Percentiles rank a stretch among this genome's conserved stretches.
These are phyloP conservation scores for Galerucella nymphaeae DNA, from an alignment of 2,888 invertebrate genomes.

Conservation along the genomic window DNA sequence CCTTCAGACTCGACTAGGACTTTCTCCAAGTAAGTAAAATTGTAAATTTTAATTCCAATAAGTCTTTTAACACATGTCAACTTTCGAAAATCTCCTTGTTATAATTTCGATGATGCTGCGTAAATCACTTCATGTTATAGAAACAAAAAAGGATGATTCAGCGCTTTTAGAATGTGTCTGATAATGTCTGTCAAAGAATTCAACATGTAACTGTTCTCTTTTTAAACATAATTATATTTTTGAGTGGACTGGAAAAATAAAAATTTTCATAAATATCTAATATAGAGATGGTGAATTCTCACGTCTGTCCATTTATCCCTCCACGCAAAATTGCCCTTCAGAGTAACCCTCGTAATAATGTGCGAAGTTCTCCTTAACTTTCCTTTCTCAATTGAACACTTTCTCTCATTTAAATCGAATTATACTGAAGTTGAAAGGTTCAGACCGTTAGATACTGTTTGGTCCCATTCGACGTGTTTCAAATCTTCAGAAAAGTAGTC, in stretches of 20 bases:
- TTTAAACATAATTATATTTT: background rate
- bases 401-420: constrained; percentile 66
- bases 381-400: constrained; percentile 56
- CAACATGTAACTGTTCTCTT: background rate
- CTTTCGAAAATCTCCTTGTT: constrained; percentile 9
- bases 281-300: constrained; percentile 42
- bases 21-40: constrained; percentile 64
- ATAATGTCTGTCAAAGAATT: constrained; percentile 60
- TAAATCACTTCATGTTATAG: constrained; percentile 16
- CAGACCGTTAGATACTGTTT: constrained; percentile 44
- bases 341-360: constrained; percentile 36
- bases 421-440: constrained; percentile 64
- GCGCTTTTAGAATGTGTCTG: constrained; percentile 56
- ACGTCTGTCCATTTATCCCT: constrained; percentile 61
- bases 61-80: constrained; percentile 7
- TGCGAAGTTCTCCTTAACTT: constrained; percentile 35
- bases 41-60: constrained; percentile 19
- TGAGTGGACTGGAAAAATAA: background rate
- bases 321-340: constrained; percentile 58
- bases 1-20: constrained; percentile 64
- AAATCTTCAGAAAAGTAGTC: constrained; percentile 37
- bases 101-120: constrained; percentile 24
- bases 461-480: constrained; percentile 42
- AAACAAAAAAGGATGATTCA: constrained; percentile 57
- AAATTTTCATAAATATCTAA: no score